These are phyloP conservation scores for Myotis myotis DNA, from an alignment of 2,797 vertebrate species.

Conservation along the genomic window DNA sequence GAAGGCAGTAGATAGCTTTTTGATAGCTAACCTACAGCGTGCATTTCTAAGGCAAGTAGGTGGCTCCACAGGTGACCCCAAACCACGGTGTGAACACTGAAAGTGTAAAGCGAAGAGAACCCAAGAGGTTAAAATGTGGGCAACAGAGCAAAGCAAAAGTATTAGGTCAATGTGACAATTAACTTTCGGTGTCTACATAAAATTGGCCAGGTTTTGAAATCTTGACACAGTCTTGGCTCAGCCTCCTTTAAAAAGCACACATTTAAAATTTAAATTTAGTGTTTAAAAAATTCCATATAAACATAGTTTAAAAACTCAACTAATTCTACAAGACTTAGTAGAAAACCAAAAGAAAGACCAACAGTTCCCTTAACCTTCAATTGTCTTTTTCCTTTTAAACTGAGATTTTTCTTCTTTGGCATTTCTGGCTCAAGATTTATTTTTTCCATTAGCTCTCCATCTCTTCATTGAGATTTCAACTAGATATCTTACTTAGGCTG, in stretches of 20 bases:
- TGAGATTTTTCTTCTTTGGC: background rate
- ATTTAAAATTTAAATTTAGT: conserved; percentile 2
- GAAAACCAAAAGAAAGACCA: background rate
- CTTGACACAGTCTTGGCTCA: background rate
- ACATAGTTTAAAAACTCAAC: background rate
- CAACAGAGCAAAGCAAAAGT: background rate
- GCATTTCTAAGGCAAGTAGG: background rate
- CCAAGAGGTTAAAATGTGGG: background rate
- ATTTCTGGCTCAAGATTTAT: background rate
- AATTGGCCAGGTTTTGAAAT: background rate
- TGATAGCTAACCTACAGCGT: background rate
- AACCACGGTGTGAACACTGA: background rate
- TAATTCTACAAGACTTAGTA: background rate
- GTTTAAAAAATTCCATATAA: background rate
- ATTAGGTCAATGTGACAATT: background rate
- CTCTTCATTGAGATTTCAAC: background rate
- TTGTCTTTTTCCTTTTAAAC: background rate
- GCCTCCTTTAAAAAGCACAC: background rate
- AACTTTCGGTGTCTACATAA: background rate
- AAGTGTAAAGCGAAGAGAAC: background rate
- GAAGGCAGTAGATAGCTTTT: background rate
- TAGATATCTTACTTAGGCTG: background rate
- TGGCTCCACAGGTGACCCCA: background rate
- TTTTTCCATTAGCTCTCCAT: background rate
- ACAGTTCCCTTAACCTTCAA: background rate